phyloP scores from a whole-genome alignment of 2,888 invertebrate genomes.

The Pseudanteris insignis region DNA sequence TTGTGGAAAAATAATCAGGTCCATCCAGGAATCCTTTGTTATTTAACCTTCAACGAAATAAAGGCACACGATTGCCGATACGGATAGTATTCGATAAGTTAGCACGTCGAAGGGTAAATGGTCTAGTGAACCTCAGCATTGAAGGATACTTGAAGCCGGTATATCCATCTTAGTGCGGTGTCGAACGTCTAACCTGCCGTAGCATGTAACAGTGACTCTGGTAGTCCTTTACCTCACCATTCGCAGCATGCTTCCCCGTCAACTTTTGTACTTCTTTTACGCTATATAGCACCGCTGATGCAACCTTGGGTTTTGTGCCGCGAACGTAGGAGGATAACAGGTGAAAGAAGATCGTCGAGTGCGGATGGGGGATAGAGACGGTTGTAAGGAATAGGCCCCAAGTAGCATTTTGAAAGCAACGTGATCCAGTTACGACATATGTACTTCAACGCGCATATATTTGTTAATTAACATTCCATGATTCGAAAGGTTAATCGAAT shows the following conservation, averaged over 20 bases:
- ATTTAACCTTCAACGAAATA: no score
- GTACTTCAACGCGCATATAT: conserved; percentile 8
- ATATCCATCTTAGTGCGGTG: conserved; percentile 41
- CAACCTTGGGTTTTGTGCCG: conserved; percentile 17
- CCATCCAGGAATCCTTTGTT: no score
- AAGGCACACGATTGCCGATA: neutral
- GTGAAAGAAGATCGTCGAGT: conserved; percentile 1
- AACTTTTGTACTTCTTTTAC: conserved; percentile 40
- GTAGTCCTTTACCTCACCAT: conserved; percentile 44
- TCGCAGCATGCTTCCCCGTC: conserved; percentile 34
- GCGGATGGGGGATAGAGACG: conserved; percentile 17
- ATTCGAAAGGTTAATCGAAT: conserved; percentile 16
- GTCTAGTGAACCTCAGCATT: conserved; percentile 9
- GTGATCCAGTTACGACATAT: conserved; percentile 30
- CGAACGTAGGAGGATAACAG: conserved; percentile 2
- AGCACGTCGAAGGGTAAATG: neutral
- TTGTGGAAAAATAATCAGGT: no score
- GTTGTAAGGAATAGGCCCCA: conserved; percentile 14
- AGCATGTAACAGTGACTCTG: conserved; percentile 42
- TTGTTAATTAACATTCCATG: conserved; percentile 33
- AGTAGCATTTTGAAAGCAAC: conserved; percentile 22
- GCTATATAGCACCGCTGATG: conserved; percentile 24
- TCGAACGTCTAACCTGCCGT: conserved; percentile 45
- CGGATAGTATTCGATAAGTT: conserved; percentile 7
- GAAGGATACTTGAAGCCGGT: conserved; percentile 33